These are phyloP conservation scores for Eulemur rubriventer DNA, from an alignment of 2,797 vertebrate genomes.

Conservation along the genomic window DNA sequence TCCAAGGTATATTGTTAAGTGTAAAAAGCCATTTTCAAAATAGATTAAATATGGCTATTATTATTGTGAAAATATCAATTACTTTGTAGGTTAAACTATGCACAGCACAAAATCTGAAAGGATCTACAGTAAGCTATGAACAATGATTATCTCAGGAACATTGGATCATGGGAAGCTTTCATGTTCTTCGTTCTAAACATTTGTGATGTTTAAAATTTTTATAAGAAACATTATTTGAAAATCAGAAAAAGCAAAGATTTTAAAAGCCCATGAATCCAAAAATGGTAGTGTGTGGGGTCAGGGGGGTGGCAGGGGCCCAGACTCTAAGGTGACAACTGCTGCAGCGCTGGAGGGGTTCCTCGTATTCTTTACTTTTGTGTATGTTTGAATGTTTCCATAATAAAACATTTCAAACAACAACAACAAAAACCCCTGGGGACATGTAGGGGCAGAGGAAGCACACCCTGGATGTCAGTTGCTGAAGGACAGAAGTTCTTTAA, in stretches of 20 bases:
- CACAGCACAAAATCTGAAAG: neutral
- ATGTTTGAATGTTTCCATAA: neutral
- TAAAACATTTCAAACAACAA: neutral
- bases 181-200: neutral
- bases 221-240: slow-evolving; percentile 9
- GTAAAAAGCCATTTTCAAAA: slow-evolving; percentile 24
- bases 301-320: neutral
- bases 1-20: neutral
- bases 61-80: slow-evolving; percentile 29
- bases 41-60: neutral
- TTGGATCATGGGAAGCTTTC: neutral
- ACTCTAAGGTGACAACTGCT: neutral
- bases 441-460: neutral
- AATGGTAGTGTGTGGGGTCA: neutral
- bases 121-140: neutral
- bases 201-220: neutral
- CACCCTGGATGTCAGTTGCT: neutral
- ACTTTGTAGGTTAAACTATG: neutral
- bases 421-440: neutral
- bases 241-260: neutral
- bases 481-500: neutral
- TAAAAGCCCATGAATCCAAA: neutral
- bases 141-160: neutral
- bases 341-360: neutral
- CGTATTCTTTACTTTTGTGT: neutral